Evolutionary conservation across 2,888 invertebrate species (phyloP).

Genomic region (Euproctis similis): DNA sequence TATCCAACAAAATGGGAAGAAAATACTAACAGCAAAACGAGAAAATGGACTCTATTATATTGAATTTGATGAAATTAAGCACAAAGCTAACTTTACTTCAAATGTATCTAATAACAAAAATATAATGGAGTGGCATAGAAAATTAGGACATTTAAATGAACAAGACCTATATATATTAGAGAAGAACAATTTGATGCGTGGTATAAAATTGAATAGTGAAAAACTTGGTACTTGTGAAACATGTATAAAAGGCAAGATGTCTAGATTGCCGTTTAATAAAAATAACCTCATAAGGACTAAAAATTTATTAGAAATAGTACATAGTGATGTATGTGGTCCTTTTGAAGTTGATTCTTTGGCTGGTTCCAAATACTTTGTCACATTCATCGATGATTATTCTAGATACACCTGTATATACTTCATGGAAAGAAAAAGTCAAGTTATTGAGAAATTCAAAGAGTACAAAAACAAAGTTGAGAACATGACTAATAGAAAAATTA

Average conservation of each 20-base stretch:
- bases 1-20: too few relatives aligned
- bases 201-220: not conserved
- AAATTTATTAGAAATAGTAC: not conserved
- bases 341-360: not conserved
- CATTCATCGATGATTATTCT: not conserved
- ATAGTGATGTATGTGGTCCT: not conserved
- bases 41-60: not conserved
- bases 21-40: too few relatives aligned
- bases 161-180: not conserved
- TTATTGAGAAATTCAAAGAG: not conserved
- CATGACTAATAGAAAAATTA: not conserved
- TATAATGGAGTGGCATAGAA: not conserved
- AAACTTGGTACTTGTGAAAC: not conserved
- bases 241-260: slow-evolving; percentile 1
- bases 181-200: not conserved
- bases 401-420: slow-evolving; percentile 1
- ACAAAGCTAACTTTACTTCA: too few relatives aligned
- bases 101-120: too few relatives aligned
- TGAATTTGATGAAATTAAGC: too few relatives aligned
- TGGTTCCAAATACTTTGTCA: not conserved
- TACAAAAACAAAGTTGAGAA: not conserved
- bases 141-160: not conserved
- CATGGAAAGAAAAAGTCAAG: not conserved
- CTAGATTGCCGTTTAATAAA: not conserved
- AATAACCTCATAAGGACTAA: not conserved